Percentiles rank a stretch among this genome's conserved stretches.
These are phyloP conservation scores for Murina feae DNA, from an alignment of 2,113 vertebrate species.

Conservation along the genomic window DNA sequence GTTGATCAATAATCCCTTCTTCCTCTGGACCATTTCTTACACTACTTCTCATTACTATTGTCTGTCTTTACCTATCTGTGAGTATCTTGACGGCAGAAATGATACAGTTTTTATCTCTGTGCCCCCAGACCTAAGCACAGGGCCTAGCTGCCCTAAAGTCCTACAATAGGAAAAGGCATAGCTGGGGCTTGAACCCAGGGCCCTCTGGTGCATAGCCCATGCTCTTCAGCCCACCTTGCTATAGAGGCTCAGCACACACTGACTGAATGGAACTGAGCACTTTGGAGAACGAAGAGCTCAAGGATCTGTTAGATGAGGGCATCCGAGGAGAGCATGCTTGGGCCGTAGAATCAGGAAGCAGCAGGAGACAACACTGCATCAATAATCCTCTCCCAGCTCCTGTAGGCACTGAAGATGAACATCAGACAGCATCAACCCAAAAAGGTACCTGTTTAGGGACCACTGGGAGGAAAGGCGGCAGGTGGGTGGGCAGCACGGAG, in stretches of 20 bases:
- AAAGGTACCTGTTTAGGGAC: background rate
- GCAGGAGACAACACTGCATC: background rate
- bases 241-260: background rate
- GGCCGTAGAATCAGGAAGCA: background rate
- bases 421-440: background rate
- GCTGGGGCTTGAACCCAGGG: background rate
- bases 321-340: background rate
- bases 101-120: background rate
- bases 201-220: background rate
- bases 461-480: background rate
- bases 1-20: background rate
- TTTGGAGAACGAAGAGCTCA: background rate
- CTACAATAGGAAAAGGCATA: background rate
- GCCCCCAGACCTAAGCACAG: background rate
- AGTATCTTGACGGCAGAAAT: background rate
- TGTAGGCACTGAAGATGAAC: background rate
- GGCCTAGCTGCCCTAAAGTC: background rate
- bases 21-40: background rate
- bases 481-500: background rate
- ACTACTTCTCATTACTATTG: background rate
- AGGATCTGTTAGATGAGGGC: background rate
- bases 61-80: background rate
- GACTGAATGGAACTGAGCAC: background rate
- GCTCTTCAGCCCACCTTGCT: background rate
- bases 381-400: background rate